These are phyloP conservation scores for Hydropsyche betteni DNA, from an alignment of 2,888 invertebrate species.

Conservation along the genomic window DNA sequence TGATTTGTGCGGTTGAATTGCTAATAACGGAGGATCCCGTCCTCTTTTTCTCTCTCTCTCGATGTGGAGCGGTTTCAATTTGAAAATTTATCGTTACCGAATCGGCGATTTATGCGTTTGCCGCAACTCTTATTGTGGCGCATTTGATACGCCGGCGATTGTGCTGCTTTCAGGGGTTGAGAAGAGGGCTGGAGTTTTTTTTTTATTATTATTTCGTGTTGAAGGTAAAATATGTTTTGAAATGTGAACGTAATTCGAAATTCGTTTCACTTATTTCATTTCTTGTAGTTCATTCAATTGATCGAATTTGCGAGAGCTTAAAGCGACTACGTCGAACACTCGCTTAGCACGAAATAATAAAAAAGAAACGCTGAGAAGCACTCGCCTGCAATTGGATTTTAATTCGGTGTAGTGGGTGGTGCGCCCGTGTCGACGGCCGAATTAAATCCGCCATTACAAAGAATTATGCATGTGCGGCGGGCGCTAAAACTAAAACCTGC, in stretches of 20 bases:
- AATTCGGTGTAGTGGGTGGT: slow-evolving; percentile 27
- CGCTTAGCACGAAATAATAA: not conserved
- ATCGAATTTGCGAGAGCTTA: not conserved
- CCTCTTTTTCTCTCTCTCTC: slow-evolving; percentile 8
- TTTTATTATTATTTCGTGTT: too few relatives aligned
- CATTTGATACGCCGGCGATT: too few relatives aligned
- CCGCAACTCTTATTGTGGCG: too few relatives aligned
- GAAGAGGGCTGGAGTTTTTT: too few relatives aligned
- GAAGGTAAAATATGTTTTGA: too few relatives aligned
- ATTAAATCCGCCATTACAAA: slow-evolving; percentile 41
- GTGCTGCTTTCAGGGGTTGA: too few relatives aligned
- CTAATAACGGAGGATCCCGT: not conserved
- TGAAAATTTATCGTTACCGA: slow-evolving; percentile 3
- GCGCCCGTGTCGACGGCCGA: slow-evolving; percentile 33
- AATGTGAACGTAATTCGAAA: too few relatives aligned
- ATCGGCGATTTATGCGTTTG: too few relatives aligned
- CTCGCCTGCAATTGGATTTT: slow-evolving; percentile 23
- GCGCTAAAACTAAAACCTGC: slow-evolving; percentile 48
- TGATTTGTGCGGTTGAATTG: slow-evolving; percentile 23
- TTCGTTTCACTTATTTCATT: too few relatives aligned
- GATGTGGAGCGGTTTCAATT: slow-evolving; percentile 1
- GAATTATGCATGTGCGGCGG: slow-evolving; percentile 44
- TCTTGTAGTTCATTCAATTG: not conserved
- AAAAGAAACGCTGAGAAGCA: not conserved
- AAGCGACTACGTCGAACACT: not conserved